Evolutionary conservation across 2,113 vertebrate species (phyloP).

Genomic region (Petaurus breviceps): DNA sequence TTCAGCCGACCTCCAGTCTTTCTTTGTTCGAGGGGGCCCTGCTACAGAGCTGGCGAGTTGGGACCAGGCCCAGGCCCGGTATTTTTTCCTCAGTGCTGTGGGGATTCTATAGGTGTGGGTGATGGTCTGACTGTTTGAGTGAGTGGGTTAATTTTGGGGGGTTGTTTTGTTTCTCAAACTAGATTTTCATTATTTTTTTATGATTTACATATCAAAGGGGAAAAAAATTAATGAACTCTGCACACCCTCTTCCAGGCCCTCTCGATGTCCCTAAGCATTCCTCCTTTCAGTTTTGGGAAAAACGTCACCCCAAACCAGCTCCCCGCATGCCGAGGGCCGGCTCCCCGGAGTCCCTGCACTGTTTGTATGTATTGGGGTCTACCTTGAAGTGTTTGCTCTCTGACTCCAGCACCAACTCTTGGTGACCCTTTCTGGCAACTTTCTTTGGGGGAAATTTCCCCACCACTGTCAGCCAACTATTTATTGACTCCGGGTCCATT

Average conservation of each 20-base stretch:
- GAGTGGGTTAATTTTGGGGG: background rate
- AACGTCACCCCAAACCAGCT: constrained; percentile 5
- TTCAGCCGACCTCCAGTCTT: constrained; percentile 35
- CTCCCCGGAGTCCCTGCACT: constrained; percentile 51
- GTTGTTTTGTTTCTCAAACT: constrained; percentile 25
- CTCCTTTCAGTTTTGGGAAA: background rate
- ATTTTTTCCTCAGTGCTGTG: background rate
- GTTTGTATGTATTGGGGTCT: constrained; percentile 48
- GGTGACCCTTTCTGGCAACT: constrained; percentile 50
- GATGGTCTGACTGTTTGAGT: background rate
- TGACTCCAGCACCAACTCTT: constrained; percentile 49
- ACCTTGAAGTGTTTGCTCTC: constrained; percentile 17
- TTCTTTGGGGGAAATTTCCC: constrained; percentile 44
- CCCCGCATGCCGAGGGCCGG: constrained; percentile 59
- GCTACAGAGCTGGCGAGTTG: background rate
- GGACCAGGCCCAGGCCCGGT: background rate
- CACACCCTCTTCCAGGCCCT: background rate
- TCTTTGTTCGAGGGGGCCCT: constrained; percentile 64
- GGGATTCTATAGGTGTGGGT: background rate
- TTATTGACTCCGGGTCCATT: constrained; percentile 80
- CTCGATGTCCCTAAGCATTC: constrained; percentile 1
- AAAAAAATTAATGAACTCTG: constrained; percentile 40
- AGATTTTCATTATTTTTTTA: constrained; percentile 61
- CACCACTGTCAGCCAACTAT: constrained; percentile 76
- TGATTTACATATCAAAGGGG: constrained; percentile 77